These are phyloP conservation scores for Larimichthys crocea DNA, from an alignment of 2,113 vertebrate genomes.

Conservation along the genomic window DNA sequence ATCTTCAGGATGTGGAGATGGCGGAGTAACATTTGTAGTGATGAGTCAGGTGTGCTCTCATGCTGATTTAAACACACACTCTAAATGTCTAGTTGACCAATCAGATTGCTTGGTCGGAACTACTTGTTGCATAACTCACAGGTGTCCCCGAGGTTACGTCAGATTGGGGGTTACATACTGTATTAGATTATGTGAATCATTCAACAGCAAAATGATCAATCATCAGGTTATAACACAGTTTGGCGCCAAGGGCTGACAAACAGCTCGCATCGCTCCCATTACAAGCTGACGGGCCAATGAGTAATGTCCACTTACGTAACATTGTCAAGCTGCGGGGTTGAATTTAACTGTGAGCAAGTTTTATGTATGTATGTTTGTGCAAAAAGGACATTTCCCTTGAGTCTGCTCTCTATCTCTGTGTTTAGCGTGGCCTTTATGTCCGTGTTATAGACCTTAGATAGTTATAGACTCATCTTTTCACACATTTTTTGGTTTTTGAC, in stretches of 20 bases:
- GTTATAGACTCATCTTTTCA: conserved; percentile 28
- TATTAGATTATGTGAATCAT: conserved; percentile 46
- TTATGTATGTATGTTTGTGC: conserved; percentile 11
- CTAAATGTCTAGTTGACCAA: too few relatives aligned
- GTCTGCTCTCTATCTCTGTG: neutral
- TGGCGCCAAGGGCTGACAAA: conserved; percentile 33
- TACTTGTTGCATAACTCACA: neutral
- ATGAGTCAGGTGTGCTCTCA: too few relatives aligned
- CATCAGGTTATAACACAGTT: conserved; percentile 32
- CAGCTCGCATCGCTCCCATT: conserved; percentile 37
- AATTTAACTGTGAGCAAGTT: conserved; percentile 6
- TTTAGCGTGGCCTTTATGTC: neutral
- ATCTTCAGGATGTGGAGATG: too few relatives aligned
- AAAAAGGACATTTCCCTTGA: neutral
- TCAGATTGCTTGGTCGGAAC: too few relatives aligned
- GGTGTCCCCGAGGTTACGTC: conserved; percentile 12
- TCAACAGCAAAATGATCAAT: conserved; percentile 3
- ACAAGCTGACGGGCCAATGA: conserved; percentile 34
- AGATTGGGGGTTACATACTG: neutral
- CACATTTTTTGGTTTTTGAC: conserved; percentile 34
- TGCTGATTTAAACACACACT: too few relatives aligned
- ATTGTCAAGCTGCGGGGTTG: conserved; percentile 16
- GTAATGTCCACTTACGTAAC: conserved; percentile 47
- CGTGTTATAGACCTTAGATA: neutral
- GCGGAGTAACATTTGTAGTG: too few relatives aligned